Percentiles rank a stretch among this genome's conserved stretches.
Conservation (phyloP, 2,797 vertebrate genomes). For the Danio kyathit region DNA sequence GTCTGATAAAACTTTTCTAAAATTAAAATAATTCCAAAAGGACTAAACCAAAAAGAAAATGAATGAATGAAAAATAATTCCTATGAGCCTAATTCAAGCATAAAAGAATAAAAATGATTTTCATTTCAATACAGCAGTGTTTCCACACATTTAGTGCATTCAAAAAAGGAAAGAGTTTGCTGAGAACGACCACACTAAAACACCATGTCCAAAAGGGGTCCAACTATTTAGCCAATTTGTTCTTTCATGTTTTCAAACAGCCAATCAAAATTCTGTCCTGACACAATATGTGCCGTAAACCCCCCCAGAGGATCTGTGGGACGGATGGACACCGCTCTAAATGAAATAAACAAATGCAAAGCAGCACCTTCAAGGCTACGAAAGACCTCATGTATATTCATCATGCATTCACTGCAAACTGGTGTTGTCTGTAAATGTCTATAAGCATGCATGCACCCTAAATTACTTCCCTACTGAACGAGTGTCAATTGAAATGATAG, state of each 20-base stretch:
- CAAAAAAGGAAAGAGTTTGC: neutral
- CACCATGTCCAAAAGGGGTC: neutral
- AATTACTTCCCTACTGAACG: slow-evolving; percentile 39
- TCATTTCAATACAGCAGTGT: neutral
- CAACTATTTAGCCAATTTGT: neutral
- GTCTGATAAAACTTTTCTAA: neutral
- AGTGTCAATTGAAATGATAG: slow-evolving; percentile 35
- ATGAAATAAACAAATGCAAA: slow-evolving; percentile 35
- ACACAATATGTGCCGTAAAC: neutral
- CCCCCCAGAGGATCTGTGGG: neutral
- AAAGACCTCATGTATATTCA: slow-evolving; percentile 50
- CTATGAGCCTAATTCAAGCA: neutral
- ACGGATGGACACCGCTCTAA: neutral
- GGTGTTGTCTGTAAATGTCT: slow-evolving; percentile 27
- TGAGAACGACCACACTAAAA: neutral
- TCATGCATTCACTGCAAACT: slow-evolving; percentile 21
- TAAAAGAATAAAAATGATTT: neutral
- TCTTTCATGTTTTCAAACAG: neutral
- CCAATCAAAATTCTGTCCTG: neutral
- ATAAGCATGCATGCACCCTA: slow-evolving; percentile 19
- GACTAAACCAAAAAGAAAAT: too few species aligned
- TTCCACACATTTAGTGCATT: neutral
- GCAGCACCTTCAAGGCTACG: slow-evolving; percentile 24
- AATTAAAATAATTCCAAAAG: neutral
- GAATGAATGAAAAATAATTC: neutral